Evolutionary conservation across 2,797 vertebrate genomes (phyloP).

Genomic region (Sebastes cheni): DNA sequence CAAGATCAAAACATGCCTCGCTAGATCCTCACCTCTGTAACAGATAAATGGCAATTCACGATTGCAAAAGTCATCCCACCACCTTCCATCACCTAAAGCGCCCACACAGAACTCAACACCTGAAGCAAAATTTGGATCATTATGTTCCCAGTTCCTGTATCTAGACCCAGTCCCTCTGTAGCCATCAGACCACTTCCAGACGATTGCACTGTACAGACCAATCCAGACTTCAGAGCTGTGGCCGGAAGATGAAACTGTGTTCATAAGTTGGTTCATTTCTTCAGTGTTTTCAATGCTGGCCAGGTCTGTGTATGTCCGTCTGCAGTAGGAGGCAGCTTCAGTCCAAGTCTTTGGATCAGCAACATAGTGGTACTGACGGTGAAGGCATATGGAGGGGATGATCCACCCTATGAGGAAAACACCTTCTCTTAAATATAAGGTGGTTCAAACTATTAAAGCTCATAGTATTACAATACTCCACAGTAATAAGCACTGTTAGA

Average conservation of each 20-base stretch:
- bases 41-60: background rate
- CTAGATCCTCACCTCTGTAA: background rate
- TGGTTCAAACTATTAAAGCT: background rate
- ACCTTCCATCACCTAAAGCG: accelerated
- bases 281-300: background rate
- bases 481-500: background rate
- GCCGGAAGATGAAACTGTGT: background rate
- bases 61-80: accelerated
- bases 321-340: slow-evolving; percentile 27
- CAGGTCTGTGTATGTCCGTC: background rate
- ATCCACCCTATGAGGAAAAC: background rate
- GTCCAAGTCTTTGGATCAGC: background rate
- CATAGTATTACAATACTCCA: too few species aligned
- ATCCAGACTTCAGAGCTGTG: background rate
- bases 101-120: background rate
- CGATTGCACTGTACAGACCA: background rate
- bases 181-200: background rate
- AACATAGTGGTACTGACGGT: slow-evolving; percentile 13
- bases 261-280: background rate
- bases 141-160: background rate
- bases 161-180: background rate
- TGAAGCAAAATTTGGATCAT: accelerated
- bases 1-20: background rate
- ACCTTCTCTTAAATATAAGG: background rate
- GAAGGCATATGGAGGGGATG: background rate